Base-by-base conservation (phyloP, 2,113 vertebrate genomes). In the Cheilinus undulatus region DNA sequence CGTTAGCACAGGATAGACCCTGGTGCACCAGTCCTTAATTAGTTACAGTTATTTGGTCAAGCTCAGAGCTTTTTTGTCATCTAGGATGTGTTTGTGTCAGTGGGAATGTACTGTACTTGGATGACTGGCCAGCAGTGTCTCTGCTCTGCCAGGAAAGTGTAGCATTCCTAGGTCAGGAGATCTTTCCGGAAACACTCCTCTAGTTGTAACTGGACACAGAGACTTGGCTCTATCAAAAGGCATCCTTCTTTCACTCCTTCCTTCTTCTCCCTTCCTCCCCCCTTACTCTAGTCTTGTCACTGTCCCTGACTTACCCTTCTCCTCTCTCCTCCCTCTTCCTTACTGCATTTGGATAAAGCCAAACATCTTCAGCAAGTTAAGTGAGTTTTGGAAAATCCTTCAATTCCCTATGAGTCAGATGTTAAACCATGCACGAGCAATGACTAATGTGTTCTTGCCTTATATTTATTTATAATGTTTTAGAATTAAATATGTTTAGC, bases 171-270 rank as follows among this genome's bases (percentile, higher is more conserved):
- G 48, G 56, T 59, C 83, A 84, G 79, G 60, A 71, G 84, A 78
- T 89, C 66, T 74, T 90, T 85, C 89, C 73, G 88, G 84, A 92
- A 88, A 72, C 84, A 61, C 60, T 66, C 63, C 62, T 64, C 64
- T 71, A 57, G 51, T 68, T 75, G 81, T 85, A 78, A 91, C 81
- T 48, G 57, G 82, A 89, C 64, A 85, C 86, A 28, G 32, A 68
- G 62, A 28, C 59, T 76, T 66, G 77, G 74, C 76, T 73, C 45
- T 0, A 17, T 52, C 12, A 0, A 66, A 71, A 68, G 49, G 30
- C 60, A 38, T 69, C 40, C 68, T 65, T 64, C 54, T 76, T 66
- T 63, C 24, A 43, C 65, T 63, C 54, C 15, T 58, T 70, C 26
- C 32, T 26, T 52, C 43, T 12, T 57, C 60, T 42, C 17, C 40